Conservation (phyloP, 1,140 invertebrate species). For the Rhynchophorus ferrugineus region DNA sequence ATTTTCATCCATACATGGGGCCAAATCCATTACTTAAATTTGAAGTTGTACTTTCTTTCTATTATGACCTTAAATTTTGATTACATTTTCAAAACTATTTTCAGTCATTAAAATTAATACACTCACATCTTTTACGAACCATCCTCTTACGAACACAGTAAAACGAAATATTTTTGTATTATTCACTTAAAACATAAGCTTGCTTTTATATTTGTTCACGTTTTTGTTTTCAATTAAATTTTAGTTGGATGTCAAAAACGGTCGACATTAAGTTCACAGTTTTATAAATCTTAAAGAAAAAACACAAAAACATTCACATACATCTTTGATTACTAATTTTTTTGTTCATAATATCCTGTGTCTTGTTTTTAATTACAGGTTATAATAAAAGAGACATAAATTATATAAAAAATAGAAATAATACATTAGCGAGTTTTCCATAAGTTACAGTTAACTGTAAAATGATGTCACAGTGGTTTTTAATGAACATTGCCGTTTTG, state of each 20-base stretch:
- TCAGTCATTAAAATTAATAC: not conserved
- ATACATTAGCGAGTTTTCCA: not conserved
- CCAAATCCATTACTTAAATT: constrained; percentile 30
- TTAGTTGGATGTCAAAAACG: constrained; percentile 7
- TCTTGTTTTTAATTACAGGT: constrained; percentile 7
- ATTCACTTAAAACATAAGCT: not conserved
- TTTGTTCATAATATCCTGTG: not conserved
- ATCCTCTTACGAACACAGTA: constrained; percentile 16
- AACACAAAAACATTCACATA: not conserved
- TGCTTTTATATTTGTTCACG: not conserved
- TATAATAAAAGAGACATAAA: constrained; percentile 8
- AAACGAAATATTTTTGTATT: not conserved
- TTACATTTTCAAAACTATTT: constrained; percentile 5
- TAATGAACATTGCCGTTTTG: too few relatives aligned
- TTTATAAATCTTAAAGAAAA: not conserved
- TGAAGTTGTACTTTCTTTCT: constrained; percentile 21
- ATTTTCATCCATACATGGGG: constrained; percentile 26
- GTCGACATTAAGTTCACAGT: not conserved
- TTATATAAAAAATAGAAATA: constrained; percentile 9
- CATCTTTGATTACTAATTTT: not conserved
- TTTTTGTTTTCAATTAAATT: constrained; percentile 12
- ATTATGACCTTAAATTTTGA: constrained; percentile 20
- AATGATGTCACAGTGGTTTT: not conserved
- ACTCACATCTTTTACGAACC: constrained; percentile 30
- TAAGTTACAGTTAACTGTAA: constrained; percentile 11